These are phyloP conservation scores for Silurus lanzhouensis DNA, from an alignment of 2,797 vertebrate genomes.

Conservation along the genomic window DNA sequence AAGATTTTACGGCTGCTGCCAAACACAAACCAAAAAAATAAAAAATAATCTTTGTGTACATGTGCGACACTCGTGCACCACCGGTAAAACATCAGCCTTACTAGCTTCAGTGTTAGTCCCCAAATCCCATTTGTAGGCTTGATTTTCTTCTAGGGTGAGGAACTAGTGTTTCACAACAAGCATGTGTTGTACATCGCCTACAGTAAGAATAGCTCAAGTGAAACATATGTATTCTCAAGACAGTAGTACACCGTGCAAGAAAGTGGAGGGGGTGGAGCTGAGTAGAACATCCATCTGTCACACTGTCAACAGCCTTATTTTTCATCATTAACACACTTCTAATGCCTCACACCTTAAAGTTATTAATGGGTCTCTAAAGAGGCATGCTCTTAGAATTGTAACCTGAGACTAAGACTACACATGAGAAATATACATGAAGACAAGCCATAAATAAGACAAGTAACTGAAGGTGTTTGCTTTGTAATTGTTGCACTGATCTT, in stretches of 20 bases:
- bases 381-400: constrained; percentile 31
- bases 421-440: constrained; percentile 18
- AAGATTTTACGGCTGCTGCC: background rate
- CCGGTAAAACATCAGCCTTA: background rate
- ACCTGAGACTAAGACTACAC: constrained; percentile 19
- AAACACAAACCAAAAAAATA: no score
- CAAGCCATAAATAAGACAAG: constrained; percentile 30
- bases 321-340: constrained; percentile 42
- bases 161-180: background rate
- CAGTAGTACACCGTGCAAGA: background rate
- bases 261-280: background rate
- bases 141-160: background rate
- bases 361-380: constrained; percentile 40
- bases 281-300: constrained; percentile 37
- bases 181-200: background rate
- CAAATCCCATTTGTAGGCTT: background rate
- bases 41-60: no score
- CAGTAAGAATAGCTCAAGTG: background rate
- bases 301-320: constrained; percentile 32
- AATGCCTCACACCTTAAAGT: constrained; percentile 42
- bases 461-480: constrained; percentile 8
- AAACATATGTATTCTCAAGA: constrained; percentile 22
- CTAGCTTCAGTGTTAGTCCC: background rate
- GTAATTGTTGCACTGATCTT: background rate
- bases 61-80: no score